Evolutionary conservation across 2,888 invertebrate genomes (phyloP).

Genomic region (Timandra comae): DNA sequence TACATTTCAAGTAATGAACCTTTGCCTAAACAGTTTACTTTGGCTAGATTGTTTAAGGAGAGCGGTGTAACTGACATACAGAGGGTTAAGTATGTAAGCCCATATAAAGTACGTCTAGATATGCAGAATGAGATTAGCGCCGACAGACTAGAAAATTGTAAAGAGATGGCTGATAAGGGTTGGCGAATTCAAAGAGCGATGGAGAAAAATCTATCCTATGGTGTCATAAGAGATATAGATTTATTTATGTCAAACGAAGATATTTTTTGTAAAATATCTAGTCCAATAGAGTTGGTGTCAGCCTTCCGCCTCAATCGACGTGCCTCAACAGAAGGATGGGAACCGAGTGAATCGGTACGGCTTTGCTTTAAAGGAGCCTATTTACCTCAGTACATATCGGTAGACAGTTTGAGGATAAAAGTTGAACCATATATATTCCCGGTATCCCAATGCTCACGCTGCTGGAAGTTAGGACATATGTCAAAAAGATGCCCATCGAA

Average conservation of each 20-base stretch:
- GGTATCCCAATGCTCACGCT: conserved; percentile 15
- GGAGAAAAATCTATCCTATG: conserved; percentile 4
- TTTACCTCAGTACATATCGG: conserved; percentile 1
- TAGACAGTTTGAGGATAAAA: conserved; percentile 6
- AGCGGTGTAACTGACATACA: background rate
- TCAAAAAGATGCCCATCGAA: conserved; percentile 4
- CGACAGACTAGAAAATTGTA: background rate
- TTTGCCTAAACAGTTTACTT: background rate
- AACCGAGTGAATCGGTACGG: conserved; percentile 1
- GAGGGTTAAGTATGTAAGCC: background rate
- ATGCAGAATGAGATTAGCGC: background rate
- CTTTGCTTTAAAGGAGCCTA: conserved; percentile 3
- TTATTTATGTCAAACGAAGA: conserved; percentile 4
- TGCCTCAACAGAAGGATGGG: background rate
- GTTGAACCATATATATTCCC: conserved; percentile 17
- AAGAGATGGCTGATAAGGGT: background rate
- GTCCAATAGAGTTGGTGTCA: background rate
- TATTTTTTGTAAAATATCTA: background rate
- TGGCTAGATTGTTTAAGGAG: background rate
- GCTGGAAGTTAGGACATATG: conserved; percentile 15
- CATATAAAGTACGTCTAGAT: background rate
- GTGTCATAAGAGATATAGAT: conserved; percentile 5
- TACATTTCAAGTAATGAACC: background rate
- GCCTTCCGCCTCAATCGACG: background rate
- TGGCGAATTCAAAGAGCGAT: background rate